phyloP scores from a whole-genome alignment of 2,888 invertebrate species.

The Clostera curtula region DNA sequence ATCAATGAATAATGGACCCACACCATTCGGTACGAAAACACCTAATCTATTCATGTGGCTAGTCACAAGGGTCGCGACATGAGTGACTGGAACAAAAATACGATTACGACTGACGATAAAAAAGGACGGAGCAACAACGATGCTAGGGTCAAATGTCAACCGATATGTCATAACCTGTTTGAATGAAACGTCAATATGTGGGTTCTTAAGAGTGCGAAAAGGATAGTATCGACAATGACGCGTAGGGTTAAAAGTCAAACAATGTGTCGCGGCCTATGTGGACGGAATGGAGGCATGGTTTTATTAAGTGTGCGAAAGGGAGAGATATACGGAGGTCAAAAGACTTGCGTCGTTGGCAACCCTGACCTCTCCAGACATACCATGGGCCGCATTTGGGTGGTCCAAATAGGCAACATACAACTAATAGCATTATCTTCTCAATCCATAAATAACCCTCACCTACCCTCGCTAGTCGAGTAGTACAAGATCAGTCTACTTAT shows the following conservation, averaged over 20 bases:
- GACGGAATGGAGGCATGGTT: constrained; percentile 35
- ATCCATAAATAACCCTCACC: too few species aligned
- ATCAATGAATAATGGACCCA: constrained; percentile 71
- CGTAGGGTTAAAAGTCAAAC: constrained; percentile 70
- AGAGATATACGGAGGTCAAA: constrained; percentile 57
- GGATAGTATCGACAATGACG: constrained; percentile 63
- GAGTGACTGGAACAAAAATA: constrained; percentile 48
- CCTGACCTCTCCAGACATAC: constrained; percentile 62
- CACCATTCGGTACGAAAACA: constrained; percentile 62
- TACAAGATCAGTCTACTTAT: too few species aligned
- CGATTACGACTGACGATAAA: constrained; percentile 36
- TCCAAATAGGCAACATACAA: background rate
- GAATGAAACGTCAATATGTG: constrained; percentile 46
- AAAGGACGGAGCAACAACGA: constrained; percentile 45
- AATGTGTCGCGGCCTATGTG: constrained; percentile 67
- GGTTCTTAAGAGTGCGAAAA: constrained; percentile 32
- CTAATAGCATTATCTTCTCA: too few species aligned
- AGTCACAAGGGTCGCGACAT: constrained; percentile 66
- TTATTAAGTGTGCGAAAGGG: constrained; percentile 33
- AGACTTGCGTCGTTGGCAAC: constrained; percentile 70
- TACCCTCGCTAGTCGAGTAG: too few species aligned
- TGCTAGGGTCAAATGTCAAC: constrained; percentile 66
- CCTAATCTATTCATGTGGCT: constrained; percentile 73
- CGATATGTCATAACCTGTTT: constrained; percentile 73
- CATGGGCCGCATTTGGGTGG: constrained; percentile 52